phyloP scores from a whole-genome alignment of 2,797 vertebrate genomes.

The Acanthurus lineatus region DNA sequence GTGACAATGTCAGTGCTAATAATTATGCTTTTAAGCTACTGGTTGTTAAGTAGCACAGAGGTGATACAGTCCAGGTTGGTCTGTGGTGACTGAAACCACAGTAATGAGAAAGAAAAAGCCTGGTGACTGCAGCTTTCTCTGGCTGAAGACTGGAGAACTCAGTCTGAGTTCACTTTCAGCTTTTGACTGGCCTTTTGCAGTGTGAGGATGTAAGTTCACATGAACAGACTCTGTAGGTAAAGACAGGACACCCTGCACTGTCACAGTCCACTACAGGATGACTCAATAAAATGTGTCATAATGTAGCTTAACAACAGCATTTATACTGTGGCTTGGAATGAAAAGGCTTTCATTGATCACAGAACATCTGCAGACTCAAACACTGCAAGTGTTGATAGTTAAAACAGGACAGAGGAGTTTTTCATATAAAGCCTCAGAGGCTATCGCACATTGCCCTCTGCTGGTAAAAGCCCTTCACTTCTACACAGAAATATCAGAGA shows the following conservation, averaged over 20 bases:
- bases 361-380: constrained; percentile 3
- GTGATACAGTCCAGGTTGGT: too few relatives aligned
- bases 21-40: too few relatives aligned
- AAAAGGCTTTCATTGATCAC: neutral
- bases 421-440: neutral
- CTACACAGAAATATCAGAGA: neutral
- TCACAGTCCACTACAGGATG: neutral
- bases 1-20: too few relatives aligned
- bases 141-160: too few relatives aligned
- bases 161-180: neutral
- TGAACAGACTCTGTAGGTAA: neutral
- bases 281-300: neutral
- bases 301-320: neutral
- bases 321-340: neutral
- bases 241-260: neutral
- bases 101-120: neutral
- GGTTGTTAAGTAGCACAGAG: too few relatives aligned
- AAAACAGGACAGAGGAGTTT: neutral
- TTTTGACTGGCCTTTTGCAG: neutral
- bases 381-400: neutral
- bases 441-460: constrained; percentile 64
- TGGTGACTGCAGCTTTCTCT: neutral
- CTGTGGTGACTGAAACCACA: neutral
- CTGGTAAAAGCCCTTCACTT: constrained; percentile 45
- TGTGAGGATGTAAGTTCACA: neutral